A percentile compares a stretch with the other conserved stretches of the same genome.
Conservation (phyloP, 1,140 invertebrate species). For the Lasaia peninsularis region DNA sequence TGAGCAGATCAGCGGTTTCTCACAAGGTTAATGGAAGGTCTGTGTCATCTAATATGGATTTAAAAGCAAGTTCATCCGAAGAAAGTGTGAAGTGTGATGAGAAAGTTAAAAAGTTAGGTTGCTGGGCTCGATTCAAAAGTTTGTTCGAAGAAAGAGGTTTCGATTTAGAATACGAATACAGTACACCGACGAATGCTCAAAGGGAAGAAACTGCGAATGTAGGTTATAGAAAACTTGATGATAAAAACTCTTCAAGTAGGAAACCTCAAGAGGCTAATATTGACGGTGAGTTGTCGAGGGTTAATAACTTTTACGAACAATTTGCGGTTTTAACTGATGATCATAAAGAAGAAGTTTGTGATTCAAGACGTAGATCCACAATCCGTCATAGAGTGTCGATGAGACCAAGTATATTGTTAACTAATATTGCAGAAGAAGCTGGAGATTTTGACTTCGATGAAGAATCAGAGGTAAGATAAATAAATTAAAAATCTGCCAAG, state of each 20-base stretch:
- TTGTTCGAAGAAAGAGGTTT: conserved; percentile 67
- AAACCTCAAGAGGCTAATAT: conserved; percentile 27
- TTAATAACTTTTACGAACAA: conserved; percentile 66
- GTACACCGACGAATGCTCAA: conserved; percentile 7
- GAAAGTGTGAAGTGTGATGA: conserved; percentile 24
- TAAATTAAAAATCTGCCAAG: neutral
- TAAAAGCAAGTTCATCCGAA: conserved; percentile 16
- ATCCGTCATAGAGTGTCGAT: conserved; percentile 49
- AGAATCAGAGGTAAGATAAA: conserved; percentile 45
- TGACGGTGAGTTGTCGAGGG: conserved; percentile 41
- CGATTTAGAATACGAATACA: conserved; percentile 64
- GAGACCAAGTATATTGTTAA: conserved; percentile 58
- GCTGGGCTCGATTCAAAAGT: conserved; percentile 62
- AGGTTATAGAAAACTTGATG: conserved; percentile 43
- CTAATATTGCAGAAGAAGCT: conserved; percentile 60
- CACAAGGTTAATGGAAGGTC: neutral
- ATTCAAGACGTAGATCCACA: conserved; percentile 38
- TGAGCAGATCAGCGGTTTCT: neutral
- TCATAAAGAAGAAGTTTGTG: conserved; percentile 40
- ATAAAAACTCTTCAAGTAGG: conserved; percentile 37
- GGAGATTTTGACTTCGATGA: conserved; percentile 45
- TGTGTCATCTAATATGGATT: conserved; percentile 28
- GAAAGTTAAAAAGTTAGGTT: conserved; percentile 38
- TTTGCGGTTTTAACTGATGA: conserved; percentile 54
- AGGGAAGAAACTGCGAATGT: conserved; percentile 24